Percentiles rank a stretch among this genome's conserved stretches.
phyloP scores from a whole-genome alignment of 2,888 invertebrate genomes.

The Drosophila maculinotata region DNA sequence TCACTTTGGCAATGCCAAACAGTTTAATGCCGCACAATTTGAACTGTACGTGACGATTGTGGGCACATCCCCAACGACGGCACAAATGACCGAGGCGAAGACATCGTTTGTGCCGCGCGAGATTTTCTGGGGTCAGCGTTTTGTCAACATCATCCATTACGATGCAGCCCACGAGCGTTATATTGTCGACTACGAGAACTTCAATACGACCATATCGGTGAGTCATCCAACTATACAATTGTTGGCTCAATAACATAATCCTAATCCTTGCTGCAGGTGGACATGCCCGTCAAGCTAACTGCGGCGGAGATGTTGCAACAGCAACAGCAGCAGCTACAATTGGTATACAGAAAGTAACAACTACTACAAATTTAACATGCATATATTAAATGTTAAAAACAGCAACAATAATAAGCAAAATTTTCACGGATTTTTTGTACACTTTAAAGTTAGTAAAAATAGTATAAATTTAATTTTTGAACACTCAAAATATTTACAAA shows the following conservation, averaged over 20 bases:
- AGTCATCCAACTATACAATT: constrained; percentile 18
- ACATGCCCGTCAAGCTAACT: constrained; percentile 59
- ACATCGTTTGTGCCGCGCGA: constrained; percentile 93
- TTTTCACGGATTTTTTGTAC: too few relatives aligned
- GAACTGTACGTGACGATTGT: constrained; percentile 93
- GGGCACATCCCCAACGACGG: constrained; percentile 92
- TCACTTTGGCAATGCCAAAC: constrained; percentile 90
- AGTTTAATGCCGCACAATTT: constrained; percentile 91
- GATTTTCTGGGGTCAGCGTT: constrained; percentile 93
- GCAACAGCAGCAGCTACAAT: constrained; percentile 18
- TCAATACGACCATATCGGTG: constrained; percentile 84
- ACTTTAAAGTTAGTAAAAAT: not conserved
- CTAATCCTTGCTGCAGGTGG: constrained; percentile 54
- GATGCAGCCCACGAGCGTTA: constrained; percentile 87
- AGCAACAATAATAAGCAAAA: not conserved
- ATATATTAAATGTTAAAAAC: not conserved
- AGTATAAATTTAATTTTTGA: too few relatives aligned
- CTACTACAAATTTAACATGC: not conserved
- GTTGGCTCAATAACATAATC: not conserved
- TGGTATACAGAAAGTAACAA: constrained; percentile 39
- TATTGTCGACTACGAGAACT: constrained; percentile 83
- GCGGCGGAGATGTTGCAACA: constrained; percentile 12
- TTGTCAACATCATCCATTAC: constrained; percentile 89
- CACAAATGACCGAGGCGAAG: constrained; percentile 89
- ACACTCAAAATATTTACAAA: too few relatives aligned